Evolutionary conservation across 2,113 vertebrate species (phyloP), one percentile per base, ranked within the genome.

Genomic region (Columba janthina): DNA sequence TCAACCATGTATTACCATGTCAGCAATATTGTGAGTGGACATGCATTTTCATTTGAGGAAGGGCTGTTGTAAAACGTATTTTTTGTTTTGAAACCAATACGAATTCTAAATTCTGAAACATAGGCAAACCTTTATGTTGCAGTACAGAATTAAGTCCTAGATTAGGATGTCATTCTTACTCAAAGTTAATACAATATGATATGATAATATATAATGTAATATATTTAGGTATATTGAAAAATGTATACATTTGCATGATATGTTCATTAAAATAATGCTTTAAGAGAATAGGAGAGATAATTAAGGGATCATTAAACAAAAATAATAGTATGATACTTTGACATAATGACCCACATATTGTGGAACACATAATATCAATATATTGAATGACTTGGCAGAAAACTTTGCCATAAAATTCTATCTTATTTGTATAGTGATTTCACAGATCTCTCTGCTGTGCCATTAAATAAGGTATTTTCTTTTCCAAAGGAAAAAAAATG

Each of bases 401-500:
- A 84, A 72, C 15, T 81, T 78, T 87, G 25, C 72, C 40, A 46
- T 90, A 28, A n/a, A 42, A 75, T 73, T 81, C 72, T 70, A 0
- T 62, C 54, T 57, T 67, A 81, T 90, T 93, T 95, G 34, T 77
- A 7, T 34, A 78, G 51, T 56, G 38, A 83, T 90, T 93, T 95
- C 67, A 83, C 51, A 72, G 64, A 74, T 83, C n/a, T 85, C 60
- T 94, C 75, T 94, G 40, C 89, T 97, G 87, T 92, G 42, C 72
- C 36, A 62, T 96, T 96, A 77, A 94, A 94, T 82, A 89, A 91
- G 73, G 26, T 93, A 85, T 86, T 92, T 74, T 69, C 85, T 60
- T 91, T 97, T 97, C 69, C 62, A 94, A 72, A 25, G 11, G 54
- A 36, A 53, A 72, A 90, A 97, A 95, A 84, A n/a, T 80, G 2